Evolutionary conservation across 2,113 vertebrate genomes (phyloP), one percentile per base, ranked within the genome.

Genomic region (Coreoperca whiteheadi): DNA sequence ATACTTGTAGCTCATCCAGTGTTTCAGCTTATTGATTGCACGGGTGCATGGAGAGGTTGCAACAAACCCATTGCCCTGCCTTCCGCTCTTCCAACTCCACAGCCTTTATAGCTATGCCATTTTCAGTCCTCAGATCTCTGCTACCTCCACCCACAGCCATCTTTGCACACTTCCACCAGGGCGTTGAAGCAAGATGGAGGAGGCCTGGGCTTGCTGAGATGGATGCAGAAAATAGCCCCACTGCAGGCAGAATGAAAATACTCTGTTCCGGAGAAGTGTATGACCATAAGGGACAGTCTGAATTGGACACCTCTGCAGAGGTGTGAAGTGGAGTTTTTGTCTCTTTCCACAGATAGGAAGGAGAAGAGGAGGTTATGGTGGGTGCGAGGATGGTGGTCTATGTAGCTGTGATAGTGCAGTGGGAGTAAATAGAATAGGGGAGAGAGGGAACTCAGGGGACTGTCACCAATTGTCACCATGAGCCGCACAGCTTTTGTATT

Each of bases 281-380:
- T 86, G 88, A 89, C 91, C 92, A 87, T 86, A 67, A 93, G 94
- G 91, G 94, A 94, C 87, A 82, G 84, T 88, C 87, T 61, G 90
- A 95, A 96, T 96, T 89, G 93, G 91, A 96, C 95, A 96, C 94
- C 94, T 93, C 85, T 57, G 74, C 68, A 43, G 90, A 95, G 89
- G 94, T 96, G 96, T 92, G 93, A 96, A 96, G 92, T 93, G 87
- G 93, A 93, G 90, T 94, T 93, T 94, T 92, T 92, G 91, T 93
- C 92, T 91, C 81, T 88, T 88, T 91, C 78, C 66, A 61, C 75
- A 83, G 81, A 89, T 83, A 25, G 72, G 51, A 87, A 83, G 59
- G 76, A 71, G 85, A 46, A 28, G 74, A 67, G 59, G 67, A 79
- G 86, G 90, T 88, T 83, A 81, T 67, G 76, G 83, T 48, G 88